phyloP scores from a whole-genome alignment of 1,140 invertebrate species.

The Physella acuta region DNA sequence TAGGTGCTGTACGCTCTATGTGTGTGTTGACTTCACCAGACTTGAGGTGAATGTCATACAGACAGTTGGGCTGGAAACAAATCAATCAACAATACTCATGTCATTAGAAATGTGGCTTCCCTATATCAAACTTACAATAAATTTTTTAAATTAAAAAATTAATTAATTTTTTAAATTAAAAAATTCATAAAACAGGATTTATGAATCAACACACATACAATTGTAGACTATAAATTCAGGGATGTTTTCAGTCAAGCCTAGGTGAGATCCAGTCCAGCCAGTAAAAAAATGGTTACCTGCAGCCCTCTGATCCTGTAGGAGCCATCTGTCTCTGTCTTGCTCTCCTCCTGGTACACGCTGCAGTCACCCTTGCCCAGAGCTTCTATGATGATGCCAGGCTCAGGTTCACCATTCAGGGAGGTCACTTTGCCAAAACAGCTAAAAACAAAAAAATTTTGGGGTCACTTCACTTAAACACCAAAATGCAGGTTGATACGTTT shows the following conservation, averaged over 20 bases:
- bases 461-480: no score
- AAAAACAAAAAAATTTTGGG: conserved; percentile 54
- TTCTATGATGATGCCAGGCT: conserved; percentile 75
- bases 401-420: conserved; percentile 81
- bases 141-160: no score
- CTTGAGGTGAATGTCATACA: conserved; percentile 72
- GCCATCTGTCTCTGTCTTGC: conserved; percentile 76
- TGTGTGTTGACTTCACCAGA: conserved; percentile 63
- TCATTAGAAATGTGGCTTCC: no score
- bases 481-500: no score
- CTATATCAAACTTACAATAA: no score
- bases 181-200: no score
- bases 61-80: conserved; percentile 67
- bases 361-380: conserved; percentile 68
- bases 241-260: no score
- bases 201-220: no score
- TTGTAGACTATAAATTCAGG: no score
- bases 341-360: conserved; percentile 80
- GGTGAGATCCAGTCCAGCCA: no score
- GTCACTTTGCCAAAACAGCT: conserved; percentile 80
- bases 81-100: no score
- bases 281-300: conserved; percentile 61
- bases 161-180: no score
- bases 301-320: conserved; percentile 84
- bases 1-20: conserved; percentile 64